A percentile compares a stretch with the other conserved stretches of the same genome.
Evolutionary conservation across 2,797 vertebrate genomes (phyloP).

Genomic region (Channallabes apus): DNA sequence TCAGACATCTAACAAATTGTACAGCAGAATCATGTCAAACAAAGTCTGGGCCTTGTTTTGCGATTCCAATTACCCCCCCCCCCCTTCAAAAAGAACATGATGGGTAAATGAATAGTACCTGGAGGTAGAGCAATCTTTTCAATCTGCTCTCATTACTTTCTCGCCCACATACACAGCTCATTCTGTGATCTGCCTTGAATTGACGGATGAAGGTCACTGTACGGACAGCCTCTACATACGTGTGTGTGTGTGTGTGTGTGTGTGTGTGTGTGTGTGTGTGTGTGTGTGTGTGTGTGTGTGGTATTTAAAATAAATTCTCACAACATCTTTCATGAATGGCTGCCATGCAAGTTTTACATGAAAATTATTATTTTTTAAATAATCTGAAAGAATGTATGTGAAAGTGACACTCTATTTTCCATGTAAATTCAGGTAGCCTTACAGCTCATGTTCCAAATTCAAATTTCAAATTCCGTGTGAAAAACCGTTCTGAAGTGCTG

Average conservation of each 20-base stretch:
- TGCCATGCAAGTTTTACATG: conserved; percentile 41
- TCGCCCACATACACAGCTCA: not conserved
- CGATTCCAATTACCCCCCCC: not conserved
- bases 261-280: not conserved
- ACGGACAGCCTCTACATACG: conserved; percentile 4
- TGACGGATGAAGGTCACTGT: conserved; percentile 38
- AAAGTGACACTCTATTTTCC: conserved; percentile 35
- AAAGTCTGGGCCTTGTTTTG: conserved; percentile 36
- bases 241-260: conserved; percentile 1
- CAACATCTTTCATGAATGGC: conserved; percentile 32
- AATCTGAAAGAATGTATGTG: conserved; percentile 38
- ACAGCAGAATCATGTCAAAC: conserved; percentile 34
- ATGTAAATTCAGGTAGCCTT: conserved; percentile 2
- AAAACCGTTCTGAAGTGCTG: not conserved
- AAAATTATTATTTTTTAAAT: conserved; percentile 45
- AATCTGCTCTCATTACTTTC: conserved; percentile 43
- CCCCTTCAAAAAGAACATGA: conserved; percentile 30
- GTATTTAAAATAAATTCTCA: not conserved
- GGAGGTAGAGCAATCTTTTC: conserved; percentile 36
- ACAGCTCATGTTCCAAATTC: conserved; percentile 21
- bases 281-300: too few relatives aligned
- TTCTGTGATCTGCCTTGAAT: conserved; percentile 37
- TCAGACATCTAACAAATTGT: conserved; percentile 52
- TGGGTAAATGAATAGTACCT: conserved; percentile 48
- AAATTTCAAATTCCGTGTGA: too few relatives aligned